Conservation (phyloP, 2,797 vertebrate genomes). For the Sebastes taczanowskii region DNA sequence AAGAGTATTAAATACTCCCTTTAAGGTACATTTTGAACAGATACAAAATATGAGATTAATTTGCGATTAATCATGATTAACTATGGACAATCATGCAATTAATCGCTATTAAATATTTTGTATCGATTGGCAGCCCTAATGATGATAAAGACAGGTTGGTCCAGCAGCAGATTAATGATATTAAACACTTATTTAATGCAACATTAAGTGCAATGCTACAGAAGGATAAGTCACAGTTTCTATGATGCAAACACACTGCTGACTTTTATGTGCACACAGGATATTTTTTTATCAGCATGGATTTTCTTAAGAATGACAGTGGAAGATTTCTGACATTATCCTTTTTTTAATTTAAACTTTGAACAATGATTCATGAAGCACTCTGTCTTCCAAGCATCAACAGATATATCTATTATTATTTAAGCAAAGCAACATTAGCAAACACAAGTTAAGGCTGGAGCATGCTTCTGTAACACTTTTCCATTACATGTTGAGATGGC, state of each 20-base stretch:
- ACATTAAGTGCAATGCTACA: background rate
- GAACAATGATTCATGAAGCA: background rate
- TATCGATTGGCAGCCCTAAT: too few relatives aligned
- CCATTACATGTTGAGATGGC: too few relatives aligned
- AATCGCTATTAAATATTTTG: too few relatives aligned
- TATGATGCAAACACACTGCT: background rate
- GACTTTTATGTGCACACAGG: background rate
- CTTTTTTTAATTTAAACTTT: background rate
- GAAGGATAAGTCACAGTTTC: background rate
- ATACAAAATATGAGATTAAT: too few relatives aligned
- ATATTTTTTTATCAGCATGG: background rate
- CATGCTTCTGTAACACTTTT: too few relatives aligned
- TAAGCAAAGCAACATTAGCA: background rate
- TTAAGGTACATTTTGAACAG: too few relatives aligned
- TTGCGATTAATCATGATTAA: too few relatives aligned
- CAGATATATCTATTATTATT: background rate
- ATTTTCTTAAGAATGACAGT: background rate
- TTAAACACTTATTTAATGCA: background rate
- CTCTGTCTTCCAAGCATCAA: background rate
- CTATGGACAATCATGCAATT: too few relatives aligned
- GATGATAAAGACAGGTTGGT: too few relatives aligned
- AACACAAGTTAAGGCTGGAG: background rate
- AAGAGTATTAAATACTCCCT: too few relatives aligned
- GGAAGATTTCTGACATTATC: background rate
- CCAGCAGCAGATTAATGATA: background rate